These are phyloP conservation scores for Lepidurus packardi DNA, from an alignment of 1,140 invertebrate genomes.

Conservation along the genomic window DNA sequence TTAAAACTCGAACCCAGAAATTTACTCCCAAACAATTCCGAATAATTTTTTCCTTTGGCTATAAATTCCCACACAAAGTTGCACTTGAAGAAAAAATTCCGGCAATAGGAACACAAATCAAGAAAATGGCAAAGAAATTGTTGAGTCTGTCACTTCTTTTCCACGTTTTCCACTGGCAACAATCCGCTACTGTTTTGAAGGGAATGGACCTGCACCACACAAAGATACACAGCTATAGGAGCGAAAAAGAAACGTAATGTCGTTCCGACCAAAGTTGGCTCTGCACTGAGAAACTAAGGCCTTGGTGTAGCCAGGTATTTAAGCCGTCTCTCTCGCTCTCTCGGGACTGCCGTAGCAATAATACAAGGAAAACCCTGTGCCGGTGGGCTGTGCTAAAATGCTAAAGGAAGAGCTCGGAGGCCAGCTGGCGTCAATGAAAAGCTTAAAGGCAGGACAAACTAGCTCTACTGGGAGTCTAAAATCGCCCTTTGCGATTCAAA, in stretches of 20 bases:
- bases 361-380: neutral
- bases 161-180: no score
- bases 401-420: slow-evolving; percentile 2
- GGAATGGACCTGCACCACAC: neutral
- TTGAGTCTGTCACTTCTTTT: no score
- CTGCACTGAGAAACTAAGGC: neutral
- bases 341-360: no score
- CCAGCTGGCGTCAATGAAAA: slow-evolving; percentile 11
- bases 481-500: neutral
- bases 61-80: no score
- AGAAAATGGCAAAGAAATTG: no score
- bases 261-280: slow-evolving; percentile 1
- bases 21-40: no score
- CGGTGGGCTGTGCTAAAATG: slow-evolving; percentile 13
- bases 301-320: neutral
- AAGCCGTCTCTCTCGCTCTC: no score
- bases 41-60: no score
- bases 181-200: no score
- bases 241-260: neutral
- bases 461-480: neutral
- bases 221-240: neutral
- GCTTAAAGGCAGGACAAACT: slow-evolving; percentile 1
- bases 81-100: no score
- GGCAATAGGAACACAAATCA: no score
- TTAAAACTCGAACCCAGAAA: neutral